A percentile compares a stretch with the other conserved stretches of the same genome.
These are phyloP conservation scores for Bos javanicus DNA, from an alignment of 2,113 vertebrate species.

Conservation along the genomic window DNA sequence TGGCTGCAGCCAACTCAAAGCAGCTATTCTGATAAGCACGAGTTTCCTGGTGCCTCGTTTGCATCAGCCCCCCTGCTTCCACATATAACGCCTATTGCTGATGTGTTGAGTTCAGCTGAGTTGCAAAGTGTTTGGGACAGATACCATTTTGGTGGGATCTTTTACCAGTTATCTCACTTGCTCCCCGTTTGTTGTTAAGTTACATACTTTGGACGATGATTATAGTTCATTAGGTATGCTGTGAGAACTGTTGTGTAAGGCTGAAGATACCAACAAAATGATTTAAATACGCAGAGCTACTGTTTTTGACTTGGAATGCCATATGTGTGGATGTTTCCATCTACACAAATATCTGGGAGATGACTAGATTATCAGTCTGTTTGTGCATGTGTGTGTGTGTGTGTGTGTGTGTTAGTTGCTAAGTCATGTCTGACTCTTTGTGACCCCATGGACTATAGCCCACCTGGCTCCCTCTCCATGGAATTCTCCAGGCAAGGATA, in stretches of 20 bases:
- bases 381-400: background rate
- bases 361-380: background rate
- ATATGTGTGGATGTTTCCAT: background rate
- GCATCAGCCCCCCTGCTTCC: too few species aligned
- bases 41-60: accelerated
- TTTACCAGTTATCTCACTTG: background rate
- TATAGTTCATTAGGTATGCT: background rate
- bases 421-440: background rate
- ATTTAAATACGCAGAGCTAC: background rate
- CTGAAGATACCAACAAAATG: background rate
- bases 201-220: background rate
- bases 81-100: accelerated
- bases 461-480: background rate
- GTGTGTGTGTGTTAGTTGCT: background rate
- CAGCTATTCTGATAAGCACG: background rate
- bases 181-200: background rate
- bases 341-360: background rate
- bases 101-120: background rate
- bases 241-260: background rate
- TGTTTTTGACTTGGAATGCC: background rate
- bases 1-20: background rate
- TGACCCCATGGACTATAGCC: background rate
- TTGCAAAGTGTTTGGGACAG: background rate
- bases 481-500: background rate
- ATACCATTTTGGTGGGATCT: too few species aligned